Evolutionary conservation across 37 sponge, comb jelly and placozoan species (phyloP).

Genomic region (Petrosia ficiformis): DNA sequence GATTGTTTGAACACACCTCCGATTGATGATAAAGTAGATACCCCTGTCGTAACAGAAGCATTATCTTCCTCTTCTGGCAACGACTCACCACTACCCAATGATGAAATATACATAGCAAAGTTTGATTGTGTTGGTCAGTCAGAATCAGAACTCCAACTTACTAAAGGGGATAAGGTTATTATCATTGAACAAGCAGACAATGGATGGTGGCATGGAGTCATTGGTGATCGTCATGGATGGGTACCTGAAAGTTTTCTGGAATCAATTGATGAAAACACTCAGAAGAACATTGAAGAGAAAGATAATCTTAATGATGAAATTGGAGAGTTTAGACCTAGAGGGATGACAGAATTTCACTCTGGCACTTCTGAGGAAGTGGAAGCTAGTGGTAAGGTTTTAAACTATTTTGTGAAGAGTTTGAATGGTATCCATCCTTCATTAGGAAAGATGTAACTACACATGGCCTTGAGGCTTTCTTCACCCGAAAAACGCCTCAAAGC

Average conservation of each 20-base stretch:
- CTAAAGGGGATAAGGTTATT: slow-evolving; percentile 42
- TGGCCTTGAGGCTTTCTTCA: no score
- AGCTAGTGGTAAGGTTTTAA: slow-evolving; percentile 1
- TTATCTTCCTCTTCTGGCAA: not conserved
- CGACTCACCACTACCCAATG: not conserved
- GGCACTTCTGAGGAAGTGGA: not conserved
- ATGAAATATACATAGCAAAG: slow-evolving; percentile 32
- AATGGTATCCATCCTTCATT: no score
- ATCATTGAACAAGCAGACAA: slow-evolving; percentile 60
- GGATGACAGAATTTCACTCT: not conserved
- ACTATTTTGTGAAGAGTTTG: no score
- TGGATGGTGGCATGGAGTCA: slow-evolving; percentile 71
- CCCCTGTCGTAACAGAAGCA: no score
- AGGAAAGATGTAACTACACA: no score
- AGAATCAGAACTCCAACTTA: slow-evolving; percentile 54
- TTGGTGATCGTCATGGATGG: slow-evolving; percentile 59
- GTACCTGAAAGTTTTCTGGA: slow-evolving; percentile 58
- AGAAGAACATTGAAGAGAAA: not conserved
- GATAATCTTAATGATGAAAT: not conserved
- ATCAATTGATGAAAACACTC: slow-evolving; percentile 5
- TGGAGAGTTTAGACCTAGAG: not conserved
- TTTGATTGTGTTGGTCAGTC: slow-evolving; percentile 30
- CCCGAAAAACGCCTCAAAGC: no score
- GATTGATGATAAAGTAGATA: no score
- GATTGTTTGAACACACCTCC: no score